These are phyloP conservation scores for Cephus pulcher DNA, from an alignment of 2,888 invertebrate species.

Conservation along the genomic window DNA sequence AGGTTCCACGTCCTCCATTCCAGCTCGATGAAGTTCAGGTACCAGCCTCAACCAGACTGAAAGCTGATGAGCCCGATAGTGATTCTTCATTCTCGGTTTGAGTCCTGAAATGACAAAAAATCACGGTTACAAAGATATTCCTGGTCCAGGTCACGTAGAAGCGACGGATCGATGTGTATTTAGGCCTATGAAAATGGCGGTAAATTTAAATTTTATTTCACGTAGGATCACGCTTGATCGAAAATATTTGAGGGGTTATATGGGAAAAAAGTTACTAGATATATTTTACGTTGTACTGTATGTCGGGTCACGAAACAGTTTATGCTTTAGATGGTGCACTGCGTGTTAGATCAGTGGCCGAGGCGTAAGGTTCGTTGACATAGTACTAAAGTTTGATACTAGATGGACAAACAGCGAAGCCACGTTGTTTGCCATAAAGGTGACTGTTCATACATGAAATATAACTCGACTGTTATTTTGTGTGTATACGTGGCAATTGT, in stretches of 20 bases:
- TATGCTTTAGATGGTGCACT: not conserved
- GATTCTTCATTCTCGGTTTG: slow-evolving; percentile 91
- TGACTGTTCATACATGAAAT: not conserved
- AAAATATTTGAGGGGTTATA: not conserved
- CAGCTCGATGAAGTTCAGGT: slow-evolving; percentile 88
- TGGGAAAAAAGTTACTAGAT: not conserved
- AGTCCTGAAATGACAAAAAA: slow-evolving; percentile 75
- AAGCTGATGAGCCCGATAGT: slow-evolving; percentile 93
- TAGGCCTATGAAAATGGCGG: not conserved
- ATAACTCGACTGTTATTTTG: not conserved
- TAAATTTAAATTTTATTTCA: not conserved
- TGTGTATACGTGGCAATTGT: not conserved
- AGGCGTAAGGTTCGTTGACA: not conserved
- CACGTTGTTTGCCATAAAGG: not conserved
- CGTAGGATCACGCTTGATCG: not conserved
- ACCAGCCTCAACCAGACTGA: slow-evolving; percentile 95
- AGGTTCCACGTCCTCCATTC: slow-evolving; percentile 89
- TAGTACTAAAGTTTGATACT: not conserved
- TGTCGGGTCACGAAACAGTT: not conserved
- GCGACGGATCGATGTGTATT: not conserved
- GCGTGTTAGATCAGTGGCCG: not conserved
- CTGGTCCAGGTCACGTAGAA: not conserved
- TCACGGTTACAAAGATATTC: not conserved
- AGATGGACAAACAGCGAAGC: not conserved
- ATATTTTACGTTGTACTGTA: not conserved